Evolutionary conservation across 2,797 vertebrate genomes (phyloP), one percentile per base, ranked within the genome.

Genomic region (Parotocinclus haroldoi): DNA sequence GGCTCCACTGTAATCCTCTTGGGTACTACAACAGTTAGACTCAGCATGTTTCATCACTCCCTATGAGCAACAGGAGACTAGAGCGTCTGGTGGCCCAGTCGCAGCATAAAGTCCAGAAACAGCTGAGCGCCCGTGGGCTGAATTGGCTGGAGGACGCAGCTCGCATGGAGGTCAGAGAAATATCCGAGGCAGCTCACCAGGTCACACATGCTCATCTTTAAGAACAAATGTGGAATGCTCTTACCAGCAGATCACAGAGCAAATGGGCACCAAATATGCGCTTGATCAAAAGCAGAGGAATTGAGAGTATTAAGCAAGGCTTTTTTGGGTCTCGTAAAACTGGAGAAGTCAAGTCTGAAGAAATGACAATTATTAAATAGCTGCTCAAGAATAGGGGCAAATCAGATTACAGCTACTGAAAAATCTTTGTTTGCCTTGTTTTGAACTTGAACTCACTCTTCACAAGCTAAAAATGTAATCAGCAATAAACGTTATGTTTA

Each of bases 121-220:
- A 91, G 89, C 88, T 90, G 89, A 89, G 81, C 66, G 76, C 75
- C 77, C 79, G 81, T 81, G 86, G 85, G 86, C 77, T 81, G 80
- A 77, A 81, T 82, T 83, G 85, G 82, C 85, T 80, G 78, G 72
- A 82, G 76, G 73, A 65, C 78, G 50, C 36, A 48, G 37, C 55
- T 67, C 27, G 70, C 57, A 58, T 69, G 77, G 73, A 74, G 81
- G 71, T 80, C 83, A 82, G 83, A 83, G 83, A 91, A 88, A 89
- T 88, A 89, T 86, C 85, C 63, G 72, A 71, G 10, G 80, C 42
- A 82, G 88, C 83, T 83, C 83, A 78, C 80, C 82, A 82, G 86
- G 83, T 81, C 84, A 80, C 59, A 82, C 80, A 80, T 45, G 36
- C 75, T 74, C 62, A 71, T 82, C 63, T 62, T 74, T 84, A 19